Evolutionary conservation across 2,888 invertebrate species (phyloP).

Genomic region (Nineta flava): DNA sequence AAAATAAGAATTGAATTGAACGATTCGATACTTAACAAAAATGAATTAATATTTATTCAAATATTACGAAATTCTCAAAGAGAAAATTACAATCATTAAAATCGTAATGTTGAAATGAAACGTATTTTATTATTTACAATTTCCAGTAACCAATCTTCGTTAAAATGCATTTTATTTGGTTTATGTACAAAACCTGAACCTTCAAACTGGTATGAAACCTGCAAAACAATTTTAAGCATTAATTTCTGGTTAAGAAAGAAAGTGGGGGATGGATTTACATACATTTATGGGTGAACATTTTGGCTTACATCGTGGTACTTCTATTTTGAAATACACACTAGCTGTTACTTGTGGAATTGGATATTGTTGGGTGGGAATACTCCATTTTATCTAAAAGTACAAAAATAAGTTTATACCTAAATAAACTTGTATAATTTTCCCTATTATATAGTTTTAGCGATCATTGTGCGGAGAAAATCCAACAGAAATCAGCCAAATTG

Average conservation of each 20-base stretch:
- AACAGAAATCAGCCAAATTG: too few relatives aligned
- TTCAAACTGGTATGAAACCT: slow-evolving; percentile 27
- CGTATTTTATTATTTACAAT: slow-evolving; percentile 24
- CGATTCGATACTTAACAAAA: too few relatives aligned
- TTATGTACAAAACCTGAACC: slow-evolving; percentile 20
- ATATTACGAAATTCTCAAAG: too few relatives aligned
- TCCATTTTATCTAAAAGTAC: slow-evolving; percentile 26
- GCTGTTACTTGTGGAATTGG: slow-evolving; percentile 30
- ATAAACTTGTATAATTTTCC: too few relatives aligned
- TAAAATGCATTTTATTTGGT: slow-evolving; percentile 20
- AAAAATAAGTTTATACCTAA: too few relatives aligned
- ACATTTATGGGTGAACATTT: slow-evolving; percentile 17
- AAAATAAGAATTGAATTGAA: too few relatives aligned
- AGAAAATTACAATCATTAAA: too few relatives aligned
- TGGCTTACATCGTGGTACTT: slow-evolving; percentile 21
- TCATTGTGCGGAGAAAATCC: too few relatives aligned
- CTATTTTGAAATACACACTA: slow-evolving; percentile 27
- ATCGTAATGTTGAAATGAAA: slow-evolving; percentile 15
- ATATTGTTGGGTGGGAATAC: slow-evolving; percentile 26
- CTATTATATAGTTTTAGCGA: too few relatives aligned
- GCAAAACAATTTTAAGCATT: neutral
- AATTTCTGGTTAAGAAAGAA: neutral
- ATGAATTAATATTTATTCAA: too few relatives aligned
- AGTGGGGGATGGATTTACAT: slow-evolving; percentile 8
- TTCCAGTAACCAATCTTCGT: slow-evolving; percentile 25